Evolutionary conservation across 2,888 invertebrate genomes (phyloP), one percentile per base, ranked within the genome.

Genomic region (Amblyjoppa proteus): DNA sequence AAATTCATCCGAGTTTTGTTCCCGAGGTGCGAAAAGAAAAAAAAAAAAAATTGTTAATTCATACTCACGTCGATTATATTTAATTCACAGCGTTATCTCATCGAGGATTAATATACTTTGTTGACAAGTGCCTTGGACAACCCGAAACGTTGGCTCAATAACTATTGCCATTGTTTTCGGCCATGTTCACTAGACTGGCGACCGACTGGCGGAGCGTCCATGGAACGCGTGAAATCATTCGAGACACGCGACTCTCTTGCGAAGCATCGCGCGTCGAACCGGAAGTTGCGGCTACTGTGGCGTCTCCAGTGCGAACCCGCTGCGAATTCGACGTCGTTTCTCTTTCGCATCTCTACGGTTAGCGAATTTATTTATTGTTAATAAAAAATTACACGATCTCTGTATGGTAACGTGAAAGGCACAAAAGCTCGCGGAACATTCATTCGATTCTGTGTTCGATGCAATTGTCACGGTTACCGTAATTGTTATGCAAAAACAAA

Each of bases 171-270:
- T 92, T 92, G 92, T 92, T 91, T 90, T 90, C 92, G 89, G 90
- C 92, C 92, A 92, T 92, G 89, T 92, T 92, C 91, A 89, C 90
- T 91, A 89, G 90, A 92, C 91, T 91, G 87, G 84, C 90, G 88
- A 89, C 90, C 85, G 88, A 87, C 83, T 85, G 80, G 64, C 64
- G 41, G 68, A 83, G 71, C 76, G 77, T 84, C 84, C 84, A 87
- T 61, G 76, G 69, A 85, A 87, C 77, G 76, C 58, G 81, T 45
- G 70, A 73, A 31, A 83, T 81, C 56, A 69, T 56, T 9, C 81
- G 68, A 61, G 76, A 86, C 51, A 77, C 77, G 68, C 70, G 34
- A 82, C 86, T 86, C 16, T 31, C 53, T 11, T 11, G n/a, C 51
- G 56, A 73, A 78, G 53, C 70, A 66, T 45, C 13, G 34, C 13